Evolutionary conservation across 2,797 vertebrate genomes (phyloP).

Genomic region (Oryzias dopingdopingensis): DNA sequence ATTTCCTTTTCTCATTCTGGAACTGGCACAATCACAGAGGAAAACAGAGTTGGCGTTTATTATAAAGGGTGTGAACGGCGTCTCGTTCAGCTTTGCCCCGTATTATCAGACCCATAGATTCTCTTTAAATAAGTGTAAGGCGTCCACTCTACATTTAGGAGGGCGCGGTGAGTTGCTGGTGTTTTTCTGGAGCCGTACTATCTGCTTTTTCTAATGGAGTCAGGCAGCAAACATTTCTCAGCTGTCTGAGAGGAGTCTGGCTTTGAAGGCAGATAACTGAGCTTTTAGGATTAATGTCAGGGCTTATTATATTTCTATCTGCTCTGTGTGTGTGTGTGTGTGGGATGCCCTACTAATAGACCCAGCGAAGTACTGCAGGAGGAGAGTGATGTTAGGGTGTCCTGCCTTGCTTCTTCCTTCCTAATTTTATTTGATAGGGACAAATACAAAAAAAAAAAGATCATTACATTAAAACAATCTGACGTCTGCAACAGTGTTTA

Average conservation of each 20-base stretch:
- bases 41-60: not conserved
- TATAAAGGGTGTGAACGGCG: not conserved
- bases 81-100: not conserved
- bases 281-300: slow-evolving; percentile 15
- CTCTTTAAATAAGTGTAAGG: too few relatives aligned
- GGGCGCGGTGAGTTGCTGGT: slow-evolving; percentile 35
- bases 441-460: too few relatives aligned
- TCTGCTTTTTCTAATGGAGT: not conserved
- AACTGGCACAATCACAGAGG: slow-evolving; percentile 1
- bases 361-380: slow-evolving; percentile 13
- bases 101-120: too few relatives aligned
- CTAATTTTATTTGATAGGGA: too few relatives aligned
- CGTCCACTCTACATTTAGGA: slow-evolving; percentile 6
- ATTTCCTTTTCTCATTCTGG: slow-evolving; percentile 52
- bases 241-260: not conserved
- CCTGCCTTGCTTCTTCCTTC: slow-evolving; percentile 41
- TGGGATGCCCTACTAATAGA: slow-evolving; percentile 8
- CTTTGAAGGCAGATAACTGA: slow-evolving; percentile 4
- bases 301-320: slow-evolving; percentile 9
- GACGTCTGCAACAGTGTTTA: too few relatives aligned
- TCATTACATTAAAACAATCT: too few relatives aligned
- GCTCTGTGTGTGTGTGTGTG: not conserved
- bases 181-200: slow-evolving; percentile 28
- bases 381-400: slow-evolving; percentile 1
- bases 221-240: slow-evolving; percentile 1